Base-by-base conservation (phyloP, 1,140 invertebrate genomes). In the Caerostris extrusa region DNA sequence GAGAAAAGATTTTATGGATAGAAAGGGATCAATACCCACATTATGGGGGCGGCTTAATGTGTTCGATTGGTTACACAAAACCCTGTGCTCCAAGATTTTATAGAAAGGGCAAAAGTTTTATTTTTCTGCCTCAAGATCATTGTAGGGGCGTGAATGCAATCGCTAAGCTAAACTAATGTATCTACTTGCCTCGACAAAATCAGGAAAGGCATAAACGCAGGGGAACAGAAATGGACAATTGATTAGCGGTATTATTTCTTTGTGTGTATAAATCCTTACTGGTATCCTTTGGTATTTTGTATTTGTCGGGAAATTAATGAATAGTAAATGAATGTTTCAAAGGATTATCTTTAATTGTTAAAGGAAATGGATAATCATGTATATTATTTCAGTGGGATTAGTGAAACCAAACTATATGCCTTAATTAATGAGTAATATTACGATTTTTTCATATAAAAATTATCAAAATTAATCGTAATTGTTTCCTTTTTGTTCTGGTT, bases 1-100 rank as follows among this genome's bases (percentile, higher is more conserved):
- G 86, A 88, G 12, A 88, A 53, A 67, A 64, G 10, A 50, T 61
- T 88, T 88, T 88, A 88, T 88, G 86, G 86, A 88, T 88, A 67
- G 34, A 34, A 67, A 55, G 67, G 50, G 5, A 17, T 19, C 83
- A 86, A 57, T 61, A 61, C 1, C 17, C 83, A 86, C 56, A 19
- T 86, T 61, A 57, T 19, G 57, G 56, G 17, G 8, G 3, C 2
- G 14, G 56, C 55, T 19, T 34, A 60, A 61, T 57, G 56, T 58
- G n/a, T 86, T 86, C 56, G 57, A 57, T 60, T 86, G 83, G 57
- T n/a, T 57, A 86, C 83, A n/a, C 7, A 34, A 7, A 55, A 14
- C 53, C 7, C 3, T 86, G 12, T 86, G 34, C 50, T 60, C 14
- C 57, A 7, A 19, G n/a, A 61, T 85, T 85, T n/a, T 85, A 85